Percentiles rank a stretch among this genome's conserved stretches.
Evolutionary conservation across 2,113 vertebrate species (phyloP).

Genomic region (Neofelis nebulosa): DNA sequence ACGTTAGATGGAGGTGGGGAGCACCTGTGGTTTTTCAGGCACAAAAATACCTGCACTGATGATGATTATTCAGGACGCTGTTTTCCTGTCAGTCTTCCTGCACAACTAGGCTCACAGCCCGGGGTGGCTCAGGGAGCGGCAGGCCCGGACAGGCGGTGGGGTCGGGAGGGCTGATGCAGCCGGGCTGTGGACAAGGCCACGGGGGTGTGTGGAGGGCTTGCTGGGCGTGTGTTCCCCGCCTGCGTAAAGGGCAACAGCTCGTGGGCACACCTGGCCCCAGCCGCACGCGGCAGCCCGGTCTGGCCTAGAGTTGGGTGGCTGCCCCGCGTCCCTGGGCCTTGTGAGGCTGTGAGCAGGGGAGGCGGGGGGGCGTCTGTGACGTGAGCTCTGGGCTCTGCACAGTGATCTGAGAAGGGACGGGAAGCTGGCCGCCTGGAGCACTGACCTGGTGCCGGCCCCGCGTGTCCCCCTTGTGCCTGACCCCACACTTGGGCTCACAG

Average conservation of each 20-base stretch:
- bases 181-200: neutral
- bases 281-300: neutral
- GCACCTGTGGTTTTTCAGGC: neutral
- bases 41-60: neutral
- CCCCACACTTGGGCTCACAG: neutral
- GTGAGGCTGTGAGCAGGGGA: neutral
- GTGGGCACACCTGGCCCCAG: neutral
- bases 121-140: neutral
- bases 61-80: neutral
- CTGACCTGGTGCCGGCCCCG: rapidly evolving
- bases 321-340: neutral
- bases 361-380: neutral
- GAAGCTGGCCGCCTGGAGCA: neutral
- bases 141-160: neutral
- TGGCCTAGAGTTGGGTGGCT: neutral
- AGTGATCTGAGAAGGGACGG: neutral
- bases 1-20: neutral
- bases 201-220: rapidly evolving
- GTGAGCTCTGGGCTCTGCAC: neutral
- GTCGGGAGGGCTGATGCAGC: neutral
- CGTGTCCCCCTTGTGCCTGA: neutral
- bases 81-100: neutral
- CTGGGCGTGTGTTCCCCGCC: neutral
- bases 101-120: neutral
- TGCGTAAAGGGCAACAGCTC: neutral